These are phyloP conservation scores for Dasyprocta punctata DNA, from an alignment of 2,113 vertebrate genomes.

Conservation along the genomic window DNA sequence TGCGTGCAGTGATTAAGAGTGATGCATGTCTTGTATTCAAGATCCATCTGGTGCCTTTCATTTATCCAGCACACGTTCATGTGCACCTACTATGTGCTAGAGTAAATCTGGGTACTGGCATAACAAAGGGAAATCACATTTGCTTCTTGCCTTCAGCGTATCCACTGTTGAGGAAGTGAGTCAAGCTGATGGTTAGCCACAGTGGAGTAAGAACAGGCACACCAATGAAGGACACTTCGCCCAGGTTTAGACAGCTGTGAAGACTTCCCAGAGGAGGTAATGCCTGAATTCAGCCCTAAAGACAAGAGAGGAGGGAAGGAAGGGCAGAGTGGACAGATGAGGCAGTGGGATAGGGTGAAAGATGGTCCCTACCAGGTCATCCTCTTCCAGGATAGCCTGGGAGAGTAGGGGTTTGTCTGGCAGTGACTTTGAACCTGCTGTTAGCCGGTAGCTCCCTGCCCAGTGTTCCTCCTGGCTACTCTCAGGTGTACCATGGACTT, in stretches of 20 bases:
- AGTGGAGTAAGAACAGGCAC: not conserved
- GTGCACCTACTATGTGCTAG: not conserved
- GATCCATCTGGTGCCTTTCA: not conserved
- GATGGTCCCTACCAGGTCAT: not conserved
- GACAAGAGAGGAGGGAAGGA: not conserved
- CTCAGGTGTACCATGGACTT: not conserved
- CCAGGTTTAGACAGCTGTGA: not conserved
- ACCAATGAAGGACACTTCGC: not conserved
- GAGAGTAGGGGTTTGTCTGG: not conserved
- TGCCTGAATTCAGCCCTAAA: not conserved
- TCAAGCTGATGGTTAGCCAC: not conserved
- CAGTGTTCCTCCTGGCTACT: not conserved
- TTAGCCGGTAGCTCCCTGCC: not conserved
- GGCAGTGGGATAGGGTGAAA: not conserved
- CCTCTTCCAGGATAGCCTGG: not conserved
- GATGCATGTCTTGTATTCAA: not conserved
- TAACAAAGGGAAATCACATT: not conserved
- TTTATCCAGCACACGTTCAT: not conserved
- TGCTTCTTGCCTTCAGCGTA: not conserved
- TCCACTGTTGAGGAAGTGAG: not conserved
- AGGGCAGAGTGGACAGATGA: not conserved
- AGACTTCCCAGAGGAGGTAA: constrained; percentile 11
- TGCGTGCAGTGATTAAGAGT: not conserved
- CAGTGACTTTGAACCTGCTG: not conserved
- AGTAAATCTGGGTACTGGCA: not conserved